Percentiles rank a stretch among this genome's conserved stretches.
phyloP scores from a whole-genome alignment of 2,797 vertebrate genomes.

The Rallus crepitans region DNA sequence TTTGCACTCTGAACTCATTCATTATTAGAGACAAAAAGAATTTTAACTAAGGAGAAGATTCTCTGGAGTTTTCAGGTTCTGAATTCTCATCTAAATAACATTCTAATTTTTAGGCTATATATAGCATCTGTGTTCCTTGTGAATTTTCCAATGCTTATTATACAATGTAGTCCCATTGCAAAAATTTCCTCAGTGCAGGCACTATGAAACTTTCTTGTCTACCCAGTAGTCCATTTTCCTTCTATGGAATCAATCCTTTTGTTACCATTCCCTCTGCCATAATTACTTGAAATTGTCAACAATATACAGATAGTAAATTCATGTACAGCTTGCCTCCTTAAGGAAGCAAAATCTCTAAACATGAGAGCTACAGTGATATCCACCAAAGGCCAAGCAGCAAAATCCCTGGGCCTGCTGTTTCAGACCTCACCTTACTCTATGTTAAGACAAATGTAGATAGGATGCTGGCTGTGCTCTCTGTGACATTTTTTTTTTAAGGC shows the following conservation, averaged over 20 bases:
- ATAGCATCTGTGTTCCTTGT: not conserved
- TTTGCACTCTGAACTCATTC: not conserved
- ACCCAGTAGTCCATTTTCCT: not conserved
- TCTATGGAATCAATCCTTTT: not conserved
- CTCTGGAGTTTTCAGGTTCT: not conserved
- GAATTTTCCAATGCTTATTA: not conserved
- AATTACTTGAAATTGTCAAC: not conserved
- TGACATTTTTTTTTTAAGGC: not conserved
- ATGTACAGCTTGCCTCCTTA: not conserved
- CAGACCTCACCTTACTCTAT: not conserved
- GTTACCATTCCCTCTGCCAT: not conserved
- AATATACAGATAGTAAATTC: not conserved
- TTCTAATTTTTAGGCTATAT: not conserved
- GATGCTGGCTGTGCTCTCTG: not conserved
- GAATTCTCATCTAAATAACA: not conserved
- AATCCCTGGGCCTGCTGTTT: not conserved
- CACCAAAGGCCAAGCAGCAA: not conserved
- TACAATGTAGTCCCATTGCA: not conserved
- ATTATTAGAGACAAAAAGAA: not conserved
- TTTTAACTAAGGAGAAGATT: not conserved
- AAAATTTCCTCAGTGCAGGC: not conserved
- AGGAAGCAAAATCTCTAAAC: not conserved
- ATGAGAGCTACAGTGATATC: not conserved
- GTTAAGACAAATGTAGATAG: not conserved
- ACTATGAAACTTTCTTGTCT: not conserved